A percentile compares a stretch with the other conserved stretches of the same genome.
phyloP scores from a whole-genome alignment of 2,797 vertebrate genomes.

The Pelochelys cantorii region DNA sequence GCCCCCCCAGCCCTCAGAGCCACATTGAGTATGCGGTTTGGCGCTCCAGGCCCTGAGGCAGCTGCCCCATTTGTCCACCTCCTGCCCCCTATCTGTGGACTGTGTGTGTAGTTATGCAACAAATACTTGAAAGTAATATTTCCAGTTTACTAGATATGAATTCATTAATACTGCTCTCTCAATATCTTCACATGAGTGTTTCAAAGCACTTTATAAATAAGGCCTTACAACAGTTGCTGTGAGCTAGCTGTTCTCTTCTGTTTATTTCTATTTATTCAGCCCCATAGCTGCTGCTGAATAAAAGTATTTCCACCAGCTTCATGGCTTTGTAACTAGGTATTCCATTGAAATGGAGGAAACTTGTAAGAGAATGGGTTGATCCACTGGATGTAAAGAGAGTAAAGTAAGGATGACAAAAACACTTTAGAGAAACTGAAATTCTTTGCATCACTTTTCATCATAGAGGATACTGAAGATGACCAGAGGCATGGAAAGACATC shows the following conservation, averaged over 20 bases:
- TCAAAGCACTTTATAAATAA: conserved; percentile 5
- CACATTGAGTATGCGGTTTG: no score
- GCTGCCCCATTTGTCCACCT: no score
- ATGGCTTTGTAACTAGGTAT: not conserved
- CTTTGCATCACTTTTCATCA: conserved; percentile 19
- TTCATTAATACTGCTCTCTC: not conserved
- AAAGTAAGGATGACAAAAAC: not conserved
- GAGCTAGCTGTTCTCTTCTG: not conserved
- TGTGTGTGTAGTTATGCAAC: not conserved
- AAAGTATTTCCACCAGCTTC: not conserved
- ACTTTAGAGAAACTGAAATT: not conserved
- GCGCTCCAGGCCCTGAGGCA: no score
- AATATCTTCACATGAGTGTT: not conserved
- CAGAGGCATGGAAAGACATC: not conserved
- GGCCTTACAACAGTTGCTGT: not conserved
- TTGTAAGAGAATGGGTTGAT: conserved; percentile 16
- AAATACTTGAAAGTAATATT: not conserved
- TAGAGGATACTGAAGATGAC: not conserved
- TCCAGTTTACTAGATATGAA: not conserved
- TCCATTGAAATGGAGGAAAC: not conserved
- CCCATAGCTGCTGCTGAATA: not conserved
- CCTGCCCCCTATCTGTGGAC: no score
- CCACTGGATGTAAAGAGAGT: not conserved
- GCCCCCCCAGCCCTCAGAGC: no score
- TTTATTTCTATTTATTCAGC: not conserved